Conservation (phyloP, 53 echinoderm and acorn worm species). For the Holothuria leucospilota region DNA sequence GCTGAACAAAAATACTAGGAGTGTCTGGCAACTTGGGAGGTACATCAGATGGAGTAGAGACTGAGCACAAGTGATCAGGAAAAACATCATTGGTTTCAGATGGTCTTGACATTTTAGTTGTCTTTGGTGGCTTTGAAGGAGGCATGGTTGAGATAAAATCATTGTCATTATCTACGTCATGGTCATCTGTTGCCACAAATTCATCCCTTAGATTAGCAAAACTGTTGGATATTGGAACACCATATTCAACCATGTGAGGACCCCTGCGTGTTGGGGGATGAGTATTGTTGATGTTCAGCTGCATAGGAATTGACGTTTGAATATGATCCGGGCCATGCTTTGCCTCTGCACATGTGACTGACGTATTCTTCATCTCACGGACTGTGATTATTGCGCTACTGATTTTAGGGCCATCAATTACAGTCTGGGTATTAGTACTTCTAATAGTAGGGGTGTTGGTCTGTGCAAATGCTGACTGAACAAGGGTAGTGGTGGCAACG, state of each 20-base stretch:
- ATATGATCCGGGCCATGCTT: not conserved
- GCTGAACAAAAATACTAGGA: not conserved
- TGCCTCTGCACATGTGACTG: not conserved
- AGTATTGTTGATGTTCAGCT: not conserved
- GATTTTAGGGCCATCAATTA: conserved; percentile 12
- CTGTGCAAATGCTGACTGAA: not conserved
- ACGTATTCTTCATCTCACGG: not conserved
- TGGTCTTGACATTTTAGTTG: not conserved
- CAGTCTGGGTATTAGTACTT: not conserved
- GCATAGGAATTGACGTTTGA: no score
- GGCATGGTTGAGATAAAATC: not conserved
- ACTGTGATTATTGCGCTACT: not conserved
- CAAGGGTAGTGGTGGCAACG: not conserved
- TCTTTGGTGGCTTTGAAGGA: not conserved
- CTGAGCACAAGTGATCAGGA: not conserved
- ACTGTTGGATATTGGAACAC: not conserved
- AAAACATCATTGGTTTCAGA: not conserved
- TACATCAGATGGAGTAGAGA: not conserved
- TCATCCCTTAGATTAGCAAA: not conserved
- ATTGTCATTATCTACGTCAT: not conserved
- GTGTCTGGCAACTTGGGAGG: not conserved
- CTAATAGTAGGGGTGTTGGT: not conserved
- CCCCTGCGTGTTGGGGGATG: not conserved
- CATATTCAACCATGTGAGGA: not conserved
- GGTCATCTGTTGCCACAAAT: not conserved